These are phyloP conservation scores for Danio tinwini DNA, from an alignment of 2,797 vertebrate species.

Conservation along the genomic window DNA sequence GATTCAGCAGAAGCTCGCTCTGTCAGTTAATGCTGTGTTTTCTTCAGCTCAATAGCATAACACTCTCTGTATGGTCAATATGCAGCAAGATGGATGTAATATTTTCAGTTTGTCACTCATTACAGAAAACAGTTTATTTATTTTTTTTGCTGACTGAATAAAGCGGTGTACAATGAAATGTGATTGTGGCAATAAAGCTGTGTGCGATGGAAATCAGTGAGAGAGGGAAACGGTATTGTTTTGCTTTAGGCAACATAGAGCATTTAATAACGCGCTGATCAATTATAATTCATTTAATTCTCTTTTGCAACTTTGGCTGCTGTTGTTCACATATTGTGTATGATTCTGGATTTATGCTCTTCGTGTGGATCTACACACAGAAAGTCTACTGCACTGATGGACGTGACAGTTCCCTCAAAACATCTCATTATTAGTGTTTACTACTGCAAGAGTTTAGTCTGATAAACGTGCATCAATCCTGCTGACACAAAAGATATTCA, in stretches of 20 bases:
- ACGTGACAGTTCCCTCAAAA: constrained; percentile 16
- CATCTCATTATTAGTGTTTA: background rate
- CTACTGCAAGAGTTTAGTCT: background rate
- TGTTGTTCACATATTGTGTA: constrained; percentile 13
- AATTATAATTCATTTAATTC: constrained; percentile 40
- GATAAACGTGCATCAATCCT: background rate
- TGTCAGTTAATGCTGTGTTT: background rate
- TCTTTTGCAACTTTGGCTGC: constrained; percentile 18
- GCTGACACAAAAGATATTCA: too few species aligned
- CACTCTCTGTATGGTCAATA: constrained; percentile 61
- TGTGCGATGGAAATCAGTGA: constrained; percentile 47
- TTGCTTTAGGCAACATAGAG: constrained; percentile 28
- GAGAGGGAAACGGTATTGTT: constrained; percentile 34
- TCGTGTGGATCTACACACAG: background rate
- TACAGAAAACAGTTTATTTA: constrained; percentile 45
- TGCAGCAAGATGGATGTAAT: constrained; percentile 72
- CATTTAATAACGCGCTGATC: constrained; percentile 45
- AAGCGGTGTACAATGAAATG: constrained; percentile 65
- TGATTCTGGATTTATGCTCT: background rate
- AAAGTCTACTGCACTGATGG: constrained; percentile 1
- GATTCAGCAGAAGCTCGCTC: background rate
- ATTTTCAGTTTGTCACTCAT: constrained; percentile 62
- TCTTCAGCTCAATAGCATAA: constrained; percentile 20
- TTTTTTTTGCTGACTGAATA: constrained; percentile 58
- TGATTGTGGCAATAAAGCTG: constrained; percentile 49